A percentile compares a stretch with the other conserved stretches of the same genome.
These are phyloP conservation scores for Phataginus tetradactyla DNA, from an alignment of 2,797 vertebrate species.

Conservation along the genomic window DNA sequence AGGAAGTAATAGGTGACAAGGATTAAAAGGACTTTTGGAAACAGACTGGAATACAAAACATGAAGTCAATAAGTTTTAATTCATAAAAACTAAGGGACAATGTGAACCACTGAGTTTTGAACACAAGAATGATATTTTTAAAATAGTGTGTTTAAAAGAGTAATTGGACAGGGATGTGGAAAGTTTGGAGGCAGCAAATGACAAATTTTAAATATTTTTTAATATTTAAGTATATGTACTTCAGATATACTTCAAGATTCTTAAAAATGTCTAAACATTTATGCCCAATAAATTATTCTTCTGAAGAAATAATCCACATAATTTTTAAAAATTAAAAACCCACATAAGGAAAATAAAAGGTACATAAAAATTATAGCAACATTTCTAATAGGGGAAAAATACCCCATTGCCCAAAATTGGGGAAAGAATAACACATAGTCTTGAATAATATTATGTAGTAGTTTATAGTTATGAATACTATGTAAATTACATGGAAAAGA, in stretches of 20 bases:
- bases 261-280: slow-evolving; percentile 22
- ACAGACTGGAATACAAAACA: slow-evolving; percentile 5
- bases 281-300: neutral
- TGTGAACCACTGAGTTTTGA: neutral
- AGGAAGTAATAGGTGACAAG: neutral
- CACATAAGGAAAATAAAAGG: slow-evolving; percentile 26
- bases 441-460: neutral
- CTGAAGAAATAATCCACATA: neutral
- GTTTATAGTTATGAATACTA: slow-evolving; percentile 18
- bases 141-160: neutral
- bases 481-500: slow-evolving; percentile 22
- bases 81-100: slow-evolving; percentile 29
- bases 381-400: neutral
- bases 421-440: neutral
- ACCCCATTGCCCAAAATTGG: neutral
- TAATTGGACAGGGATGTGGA: neutral
- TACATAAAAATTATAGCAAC: slow-evolving; percentile 19
- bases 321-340: neutral
- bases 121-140: neutral
- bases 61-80: slow-evolving; percentile 16
- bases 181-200: neutral
- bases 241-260: slow-evolving; percentile 12
- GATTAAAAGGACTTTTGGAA: slow-evolving; percentile 39
- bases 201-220: slow-evolving; percentile 30
- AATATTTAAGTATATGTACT: slow-evolving; percentile 5